Evolutionary conservation across 2,113 vertebrate genomes (phyloP).

Genomic region (Sturnus vulgaris): DNA sequence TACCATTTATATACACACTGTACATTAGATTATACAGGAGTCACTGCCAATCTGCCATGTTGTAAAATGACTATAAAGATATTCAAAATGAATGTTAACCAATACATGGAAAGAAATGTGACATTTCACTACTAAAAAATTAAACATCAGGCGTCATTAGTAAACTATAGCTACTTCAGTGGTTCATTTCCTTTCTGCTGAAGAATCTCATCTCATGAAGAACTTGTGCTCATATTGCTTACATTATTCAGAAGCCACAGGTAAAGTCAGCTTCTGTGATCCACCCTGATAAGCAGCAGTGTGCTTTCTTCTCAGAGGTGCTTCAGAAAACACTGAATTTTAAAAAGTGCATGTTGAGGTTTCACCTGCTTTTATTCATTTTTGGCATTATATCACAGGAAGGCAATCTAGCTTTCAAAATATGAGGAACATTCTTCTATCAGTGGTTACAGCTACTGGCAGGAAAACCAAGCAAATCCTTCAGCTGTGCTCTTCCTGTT

Average conservation of each 20-base stretch:
- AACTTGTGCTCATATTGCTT: neutral
- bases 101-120: neutral
- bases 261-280: neutral
- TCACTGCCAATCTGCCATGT: neutral
- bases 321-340: neutral
- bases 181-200: neutral
- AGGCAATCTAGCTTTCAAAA: neutral
- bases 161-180: neutral
- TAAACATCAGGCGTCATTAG: neutral
- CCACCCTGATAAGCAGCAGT: neutral
- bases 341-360: neutral
- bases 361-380: neutral
- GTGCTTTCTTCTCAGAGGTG: neutral
- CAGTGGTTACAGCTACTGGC: neutral
- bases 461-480: neutral
- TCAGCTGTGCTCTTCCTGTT: neutral
- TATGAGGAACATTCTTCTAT: neutral
- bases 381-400: neutral
- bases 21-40: neutral
- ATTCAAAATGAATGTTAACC: neutral
- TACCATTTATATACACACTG: neutral
- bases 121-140: neutral
- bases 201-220: neutral
- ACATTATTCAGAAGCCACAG: neutral
- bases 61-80: neutral